Conservation (phyloP, 92 coral and sea anemone genomes). For the Epizoanthus scotinus region DNA sequence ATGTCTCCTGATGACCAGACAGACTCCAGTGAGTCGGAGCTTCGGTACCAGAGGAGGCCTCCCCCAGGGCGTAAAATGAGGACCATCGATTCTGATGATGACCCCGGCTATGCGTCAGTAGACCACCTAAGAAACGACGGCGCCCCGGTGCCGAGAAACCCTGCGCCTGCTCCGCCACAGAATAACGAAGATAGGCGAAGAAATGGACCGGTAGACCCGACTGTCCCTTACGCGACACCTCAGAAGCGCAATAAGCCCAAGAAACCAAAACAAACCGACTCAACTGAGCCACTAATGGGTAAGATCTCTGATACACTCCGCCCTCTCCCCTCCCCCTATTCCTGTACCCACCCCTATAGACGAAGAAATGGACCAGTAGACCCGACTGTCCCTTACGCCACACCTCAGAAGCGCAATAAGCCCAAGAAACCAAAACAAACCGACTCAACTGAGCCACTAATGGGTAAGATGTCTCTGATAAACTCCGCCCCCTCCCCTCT, state of each 20-base stretch:
- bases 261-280: slow-evolving; percentile 12
- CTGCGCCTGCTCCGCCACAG: too few species aligned
- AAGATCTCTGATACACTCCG: background rate
- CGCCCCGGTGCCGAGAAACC: slow-evolving; percentile 39
- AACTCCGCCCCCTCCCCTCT: too few species aligned
- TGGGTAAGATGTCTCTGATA: slow-evolving; percentile 2
- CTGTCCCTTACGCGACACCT: slow-evolving; percentile 56
- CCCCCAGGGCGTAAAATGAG: slow-evolving; percentile 41
- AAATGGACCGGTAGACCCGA: slow-evolving; percentile 63
- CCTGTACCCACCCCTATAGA: slow-evolving; percentile 2
- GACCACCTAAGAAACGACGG: slow-evolving; percentile 33
- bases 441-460: slow-evolving; percentile 29
- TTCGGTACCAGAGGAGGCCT: slow-evolving; percentile 46
- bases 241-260: slow-evolving; percentile 55
- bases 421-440: slow-evolving; percentile 9
- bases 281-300: slow-evolving; percentile 37
- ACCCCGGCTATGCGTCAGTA: slow-evolving; percentile 62
- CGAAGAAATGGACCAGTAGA: slow-evolving; percentile 57
- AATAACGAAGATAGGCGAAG: slow-evolving; percentile 43
- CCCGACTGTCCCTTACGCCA: slow-evolving; percentile 57
- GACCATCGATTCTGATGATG: slow-evolving; percentile 48
- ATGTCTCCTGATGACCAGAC: slow-evolving; percentile 68
- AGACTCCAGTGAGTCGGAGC: slow-evolving; percentile 70
- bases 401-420: slow-evolving; percentile 61
- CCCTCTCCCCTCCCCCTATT: too few species aligned